Evolutionary conservation across 2,888 invertebrate species (phyloP), one percentile per base, ranked within the genome.

Genomic region (Oithona nana): DNA sequence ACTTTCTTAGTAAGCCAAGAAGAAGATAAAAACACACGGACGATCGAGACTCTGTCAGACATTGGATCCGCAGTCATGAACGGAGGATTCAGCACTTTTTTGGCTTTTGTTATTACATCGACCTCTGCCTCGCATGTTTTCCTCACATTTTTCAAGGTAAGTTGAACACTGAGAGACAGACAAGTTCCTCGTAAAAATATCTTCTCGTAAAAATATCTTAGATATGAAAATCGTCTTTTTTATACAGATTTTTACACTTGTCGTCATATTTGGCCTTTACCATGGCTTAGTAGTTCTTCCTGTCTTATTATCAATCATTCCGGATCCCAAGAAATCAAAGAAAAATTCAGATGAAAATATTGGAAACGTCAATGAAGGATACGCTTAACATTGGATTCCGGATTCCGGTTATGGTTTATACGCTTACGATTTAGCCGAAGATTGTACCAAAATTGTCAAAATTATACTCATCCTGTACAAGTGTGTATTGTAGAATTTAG

Each of bases 31-130:
- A 26, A 60, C 68, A 73, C 71, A 65, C 75, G 85, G 66, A 77
- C 81, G 0, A 72, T 80, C 51, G 76, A 78, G 67, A 82, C 86
- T 0, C 79, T 87, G 1, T 78, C 79, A 0, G 79, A 82, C 57
- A 86, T 87, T 64, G 86, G 86, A 3, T 70, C 71, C 22, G 70
- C 72, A 4, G 71, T 72, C 28, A 52, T 72, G 61, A 70, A 70
- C 64, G 72, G 72, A 11, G 72, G 71, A 16, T 71, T 72, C 65
- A 71, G 71, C 63, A 72, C 72, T 24, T 72, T 72, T 66, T 67
- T 72, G 28, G 71, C 71, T 22, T 71, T 72, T 63, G 59, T 72
- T 29, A 67, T 71, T 26, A 67, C 72, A 28, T 68, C 68, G 20
- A 66, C 65, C 57, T 71, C 71, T 28, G 68, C 66, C 49, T 71